Conservation (phyloP, 2,113 vertebrate species). For the Podocnemis expansa region DNA sequence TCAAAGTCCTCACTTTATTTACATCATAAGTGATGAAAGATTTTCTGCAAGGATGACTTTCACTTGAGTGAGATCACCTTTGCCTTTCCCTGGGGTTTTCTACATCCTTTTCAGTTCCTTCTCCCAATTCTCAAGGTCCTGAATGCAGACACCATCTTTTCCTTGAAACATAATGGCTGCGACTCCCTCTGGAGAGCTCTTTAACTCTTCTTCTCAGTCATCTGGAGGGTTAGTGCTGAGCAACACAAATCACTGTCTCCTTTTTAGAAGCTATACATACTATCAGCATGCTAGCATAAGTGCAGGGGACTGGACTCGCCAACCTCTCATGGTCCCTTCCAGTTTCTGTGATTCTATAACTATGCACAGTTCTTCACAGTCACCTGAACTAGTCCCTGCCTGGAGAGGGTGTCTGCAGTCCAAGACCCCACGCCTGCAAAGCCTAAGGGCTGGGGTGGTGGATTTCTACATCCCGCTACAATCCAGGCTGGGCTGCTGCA, state of each 20-base stretch:
- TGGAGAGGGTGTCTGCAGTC: too few relatives aligned
- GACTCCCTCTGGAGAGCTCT: not conserved
- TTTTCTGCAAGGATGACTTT: not conserved
- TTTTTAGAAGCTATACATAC: not conserved
- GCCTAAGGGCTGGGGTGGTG: too few relatives aligned
- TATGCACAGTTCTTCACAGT: too few relatives aligned
- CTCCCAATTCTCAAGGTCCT: not conserved
- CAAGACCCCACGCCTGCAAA: too few relatives aligned
- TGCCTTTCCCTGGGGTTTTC: not conserved
- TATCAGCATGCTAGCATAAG: too few relatives aligned
- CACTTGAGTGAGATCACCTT: not conserved
- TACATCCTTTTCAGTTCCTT: not conserved
- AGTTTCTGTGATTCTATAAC: too few relatives aligned
- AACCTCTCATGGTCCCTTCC: too few relatives aligned
- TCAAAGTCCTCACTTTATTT: not conserved
- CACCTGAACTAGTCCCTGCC: too few relatives aligned
- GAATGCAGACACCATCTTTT: not conserved
- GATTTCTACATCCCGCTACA: not conserved
- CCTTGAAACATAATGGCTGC: not conserved
- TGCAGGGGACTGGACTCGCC: too few relatives aligned
- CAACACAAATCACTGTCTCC: not conserved
- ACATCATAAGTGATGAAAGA: not conserved
- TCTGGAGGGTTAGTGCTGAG: not conserved
- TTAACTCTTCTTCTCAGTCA: not conserved
- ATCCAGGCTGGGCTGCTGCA: not conserved